Conservation (phyloP, 2,888 invertebrate genomes). For the Acanthosepion lycidas region DNA sequence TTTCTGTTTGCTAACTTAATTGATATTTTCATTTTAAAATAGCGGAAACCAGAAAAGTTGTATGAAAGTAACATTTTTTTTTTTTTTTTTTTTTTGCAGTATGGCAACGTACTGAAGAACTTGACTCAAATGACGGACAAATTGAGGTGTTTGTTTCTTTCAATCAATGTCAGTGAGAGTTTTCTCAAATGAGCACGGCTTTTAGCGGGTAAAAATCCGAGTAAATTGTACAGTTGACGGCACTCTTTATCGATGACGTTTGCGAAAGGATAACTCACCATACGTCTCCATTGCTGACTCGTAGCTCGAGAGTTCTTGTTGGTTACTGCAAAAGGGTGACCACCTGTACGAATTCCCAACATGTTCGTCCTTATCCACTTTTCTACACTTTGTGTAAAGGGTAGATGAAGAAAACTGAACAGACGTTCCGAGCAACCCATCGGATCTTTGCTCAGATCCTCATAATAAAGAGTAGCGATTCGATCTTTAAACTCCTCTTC, state of each 20-base stretch:
- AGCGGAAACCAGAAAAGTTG: not conserved
- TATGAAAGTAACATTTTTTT: not conserved
- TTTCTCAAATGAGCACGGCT: not conserved
- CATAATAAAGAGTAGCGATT: conserved; percentile 37
- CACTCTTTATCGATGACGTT: not conserved
- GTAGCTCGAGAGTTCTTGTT: not conserved
- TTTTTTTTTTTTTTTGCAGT: not conserved
- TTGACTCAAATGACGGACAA: not conserved
- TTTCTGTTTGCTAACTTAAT: not conserved
- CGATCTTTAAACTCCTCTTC: not conserved
- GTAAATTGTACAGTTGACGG: not conserved
- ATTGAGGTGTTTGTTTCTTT: not conserved
- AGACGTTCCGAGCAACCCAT: not conserved
- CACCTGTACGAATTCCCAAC: not conserved
- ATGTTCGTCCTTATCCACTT: conserved; percentile 24
- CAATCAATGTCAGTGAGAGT: not conserved
- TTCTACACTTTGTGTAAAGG: conserved; percentile 34
- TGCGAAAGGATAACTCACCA: not conserved
- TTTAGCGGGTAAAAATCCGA: not conserved
- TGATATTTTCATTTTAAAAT: not conserved
- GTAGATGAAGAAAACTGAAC: conserved; percentile 2
- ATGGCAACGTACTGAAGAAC: not conserved
- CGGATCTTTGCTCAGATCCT: not conserved
- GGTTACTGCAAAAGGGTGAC: not conserved
- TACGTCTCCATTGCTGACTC: conserved; percentile 12